A percentile compares a stretch with the other conserved stretches of the same genome.
Conservation (phyloP, 2,113 vertebrate species). For the Antechinus flavipes region DNA sequence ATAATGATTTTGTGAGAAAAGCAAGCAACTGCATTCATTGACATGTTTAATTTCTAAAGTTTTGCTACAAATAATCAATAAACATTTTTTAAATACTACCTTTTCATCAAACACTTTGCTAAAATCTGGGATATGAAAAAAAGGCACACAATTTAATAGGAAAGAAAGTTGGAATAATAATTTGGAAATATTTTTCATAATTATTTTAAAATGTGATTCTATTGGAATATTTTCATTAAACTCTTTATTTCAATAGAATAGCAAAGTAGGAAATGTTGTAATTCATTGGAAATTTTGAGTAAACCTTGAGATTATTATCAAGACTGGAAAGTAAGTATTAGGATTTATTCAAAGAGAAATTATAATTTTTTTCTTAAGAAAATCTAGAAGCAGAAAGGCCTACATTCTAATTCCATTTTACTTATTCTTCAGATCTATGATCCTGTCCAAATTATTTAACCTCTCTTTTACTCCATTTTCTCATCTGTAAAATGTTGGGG, state of each 20-base stretch:
- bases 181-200: neutral
- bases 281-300: neutral
- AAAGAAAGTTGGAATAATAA: neutral
- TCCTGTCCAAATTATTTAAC: neutral
- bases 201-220: neutral
- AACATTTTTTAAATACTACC: neutral
- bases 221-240: neutral
- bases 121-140: neutral
- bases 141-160: neutral
- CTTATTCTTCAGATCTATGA: neutral
- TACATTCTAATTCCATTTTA: neutral
- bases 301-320: neutral
- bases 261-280: neutral
- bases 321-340: neutral
- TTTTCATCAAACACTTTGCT: neutral
- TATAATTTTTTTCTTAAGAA: neutral
- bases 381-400: neutral
- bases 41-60: conserved; percentile 37
- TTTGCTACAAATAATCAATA: neutral
- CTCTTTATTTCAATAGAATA: neutral
- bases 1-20: conserved; percentile 16
- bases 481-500: neutral
- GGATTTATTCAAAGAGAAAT: neutral
- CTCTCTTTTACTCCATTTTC: neutral
- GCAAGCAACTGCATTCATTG: conserved; percentile 14